Base-by-base conservation (phyloP, 2,888 invertebrate genomes). In the Harpalus rubripes region DNA sequence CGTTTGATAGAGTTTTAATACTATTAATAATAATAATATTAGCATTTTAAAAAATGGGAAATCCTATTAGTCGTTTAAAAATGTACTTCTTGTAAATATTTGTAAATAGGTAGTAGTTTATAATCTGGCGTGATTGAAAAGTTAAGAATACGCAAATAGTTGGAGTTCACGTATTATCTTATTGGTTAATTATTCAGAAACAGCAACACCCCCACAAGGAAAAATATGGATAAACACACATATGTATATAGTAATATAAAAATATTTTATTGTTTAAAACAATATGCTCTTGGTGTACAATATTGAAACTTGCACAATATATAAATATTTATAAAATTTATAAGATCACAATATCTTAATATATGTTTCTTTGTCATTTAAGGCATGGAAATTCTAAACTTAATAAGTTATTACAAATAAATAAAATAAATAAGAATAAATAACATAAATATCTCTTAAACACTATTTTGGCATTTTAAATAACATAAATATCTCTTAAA, bases 131-230 rank as follows among this genome's bases (percentile, higher is more conserved):
- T 12, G 44, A 52, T 74, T 74, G 15, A 10, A 74, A 72, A 72
- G 72, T 16, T 44, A 72, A 72, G 16, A 41, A 74, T 74, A 74
- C 44, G 72, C 41, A 74, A 74, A 18, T 74, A 18, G 8, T 44
- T 74, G 10, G 41, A 16, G 10, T 74, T 44, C 8, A 44, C 72
- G 18, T 74, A 52, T 74, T 32, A 39, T 39, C 15, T 68, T 74
- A 74, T 74, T 52, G 18, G 18, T 44, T 10, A 7, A 74, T 74
- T 74, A 74, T 44, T 74, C 72, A 44, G 16, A 74, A 74, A 74
- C 72, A 44, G 16, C 44, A 74, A 74, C 72, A 74, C 72, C 72
- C 72, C 44, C 72, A 74, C 18, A 44, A 74, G 72, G 72, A 74
- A 74, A 74, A 32, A 32, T 65, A 41, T 15, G 44, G 8, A 52